Evolutionary conservation across 2,113 vertebrate species (phyloP).

Genomic region (Campylomormyrus tamandua): DNA sequence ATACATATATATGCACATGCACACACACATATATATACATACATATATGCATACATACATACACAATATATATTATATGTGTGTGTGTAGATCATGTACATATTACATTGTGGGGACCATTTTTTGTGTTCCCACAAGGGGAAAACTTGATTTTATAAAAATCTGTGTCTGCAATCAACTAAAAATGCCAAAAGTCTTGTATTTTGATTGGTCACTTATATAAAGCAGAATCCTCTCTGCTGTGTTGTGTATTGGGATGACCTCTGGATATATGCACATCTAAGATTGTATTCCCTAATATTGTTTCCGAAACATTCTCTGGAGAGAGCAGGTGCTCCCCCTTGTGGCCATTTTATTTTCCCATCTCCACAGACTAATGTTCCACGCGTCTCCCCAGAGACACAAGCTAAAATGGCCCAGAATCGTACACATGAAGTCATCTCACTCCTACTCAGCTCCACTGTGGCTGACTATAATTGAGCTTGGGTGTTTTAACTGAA

Average conservation of each 20-base stretch:
- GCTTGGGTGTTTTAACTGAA: background rate
- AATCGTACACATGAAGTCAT: background rate
- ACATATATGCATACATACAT: no score
- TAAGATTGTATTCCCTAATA: background rate
- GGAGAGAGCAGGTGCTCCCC: background rate
- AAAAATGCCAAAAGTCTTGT: background rate
- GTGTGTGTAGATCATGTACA: background rate
- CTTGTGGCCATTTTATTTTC: background rate
- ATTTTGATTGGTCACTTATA: background rate
- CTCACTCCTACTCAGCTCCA: background rate
- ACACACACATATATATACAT: no score
- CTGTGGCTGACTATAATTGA: background rate
- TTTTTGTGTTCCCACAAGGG: background rate
- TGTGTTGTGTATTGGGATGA: background rate
- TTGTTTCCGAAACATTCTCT: background rate
- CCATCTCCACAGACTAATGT: background rate
- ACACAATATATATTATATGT: background rate
- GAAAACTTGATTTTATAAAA: background rate
- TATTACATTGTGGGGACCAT: background rate
- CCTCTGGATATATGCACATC: background rate
- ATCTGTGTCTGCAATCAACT: background rate
- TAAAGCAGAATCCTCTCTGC: background rate
- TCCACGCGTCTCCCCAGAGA: background rate
- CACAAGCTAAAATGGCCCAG: background rate
- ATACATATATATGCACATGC: background rate